Evolutionary conservation across 2,888 invertebrate genomes (phyloP), one percentile per base, ranked within the genome.

Genomic region (Cataglyphis albicans): DNA sequence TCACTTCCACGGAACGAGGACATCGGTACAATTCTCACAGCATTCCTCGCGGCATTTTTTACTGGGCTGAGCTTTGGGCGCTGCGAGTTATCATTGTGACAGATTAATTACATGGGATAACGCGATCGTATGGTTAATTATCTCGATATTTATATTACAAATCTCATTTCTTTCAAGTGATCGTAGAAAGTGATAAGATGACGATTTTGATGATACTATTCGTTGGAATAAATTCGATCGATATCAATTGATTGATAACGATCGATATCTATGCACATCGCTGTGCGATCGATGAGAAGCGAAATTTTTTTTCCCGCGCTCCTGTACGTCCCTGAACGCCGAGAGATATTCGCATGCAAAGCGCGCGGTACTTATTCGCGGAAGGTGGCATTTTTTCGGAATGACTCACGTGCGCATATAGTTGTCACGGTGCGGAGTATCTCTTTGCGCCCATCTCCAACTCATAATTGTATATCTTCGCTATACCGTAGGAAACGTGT

Each of bases 391-490:
- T 90, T 90, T 90, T 90, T 91, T 91, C 91, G 88, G 85, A 90
- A 90, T 90, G 90, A 91, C 87, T 88, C 48, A 52, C 86, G 84
- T 73, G 84, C 90, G 86, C 92, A 93, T 93, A 93, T 91, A 94
- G 93, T 93, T 93, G 93, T 94, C 93, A 93, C 91, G 87, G 87
- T 84, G 70, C 59, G 55, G 81, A 82, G 61, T 92, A 93, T 94
- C 93, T 72, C 48, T 91, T 91, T 86, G 87, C 91, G 88, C 89
- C 90, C 90, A 94, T 94, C 94, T 92, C 93, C 92, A 82, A 72
- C 44, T 84, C 87, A 91, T 94, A 93, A 94, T 94, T 92, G 92
- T 92, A 93, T 94, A 93, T 93, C 92, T 91, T 87, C 78, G 83
- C 86, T 76, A 70, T 52, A 7, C 48, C 48, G 75, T 41, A 78